Percentiles rank a stretch among this genome's conserved stretches.
These are phyloP conservation scores for Acanthornis magna DNA, from an alignment of 2,797 vertebrate species.

Conservation along the genomic window DNA sequence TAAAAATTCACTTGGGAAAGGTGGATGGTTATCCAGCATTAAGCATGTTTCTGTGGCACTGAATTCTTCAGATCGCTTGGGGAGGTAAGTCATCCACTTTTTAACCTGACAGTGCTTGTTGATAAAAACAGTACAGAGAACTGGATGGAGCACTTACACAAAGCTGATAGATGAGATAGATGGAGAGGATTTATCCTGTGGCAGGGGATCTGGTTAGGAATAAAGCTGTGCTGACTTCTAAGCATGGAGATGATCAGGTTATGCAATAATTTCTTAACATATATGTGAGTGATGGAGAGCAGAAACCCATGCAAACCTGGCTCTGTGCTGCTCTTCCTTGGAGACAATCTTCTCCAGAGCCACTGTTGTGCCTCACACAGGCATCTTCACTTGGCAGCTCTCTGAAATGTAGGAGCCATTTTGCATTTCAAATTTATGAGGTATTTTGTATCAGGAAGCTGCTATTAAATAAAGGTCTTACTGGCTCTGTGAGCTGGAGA, in stretches of 20 bases:
- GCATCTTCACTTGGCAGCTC: not conserved
- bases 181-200: conserved; percentile 6
- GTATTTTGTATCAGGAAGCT: conserved; percentile 1
- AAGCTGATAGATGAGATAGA: conserved; percentile 11
- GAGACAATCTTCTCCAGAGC: not conserved
- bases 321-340: not conserved
- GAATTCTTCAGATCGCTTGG: conserved; percentile 26
- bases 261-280: conserved; percentile 6
- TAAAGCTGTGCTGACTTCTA: not conserved
- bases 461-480: not conserved
- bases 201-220: not conserved
- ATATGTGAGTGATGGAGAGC: not conserved
- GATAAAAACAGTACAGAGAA: conserved; percentile 3
- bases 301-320: not conserved
- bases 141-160: not conserved
- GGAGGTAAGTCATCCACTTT: conserved; percentile 36
- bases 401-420: not conserved
- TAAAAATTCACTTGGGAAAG: conserved; percentile 45
- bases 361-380: not conserved
- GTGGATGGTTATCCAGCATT: conserved; percentile 34
- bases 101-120: conserved; percentile 25
- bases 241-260: not conserved
- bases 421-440: conserved; percentile 12
- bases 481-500: not conserved
- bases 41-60: conserved; percentile 27